A percentile compares a stretch with the other conserved stretches of the same genome.
Evolutionary conservation across 2,113 vertebrate species (phyloP).

Genomic region (Cricetomys ansorgei): DNA sequence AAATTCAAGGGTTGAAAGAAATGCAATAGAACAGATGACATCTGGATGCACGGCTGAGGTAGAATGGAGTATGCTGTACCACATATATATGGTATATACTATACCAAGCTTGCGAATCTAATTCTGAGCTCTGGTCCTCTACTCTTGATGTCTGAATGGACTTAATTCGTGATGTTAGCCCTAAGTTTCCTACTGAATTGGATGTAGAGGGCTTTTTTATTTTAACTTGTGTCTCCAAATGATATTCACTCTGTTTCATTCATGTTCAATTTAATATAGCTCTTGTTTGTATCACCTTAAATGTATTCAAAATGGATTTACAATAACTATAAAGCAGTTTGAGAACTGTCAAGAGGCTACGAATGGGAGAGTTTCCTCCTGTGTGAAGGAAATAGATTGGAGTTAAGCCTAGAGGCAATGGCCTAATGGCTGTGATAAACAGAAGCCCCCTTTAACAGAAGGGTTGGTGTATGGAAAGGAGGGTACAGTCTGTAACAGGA

Average conservation of each 20-base stretch:
- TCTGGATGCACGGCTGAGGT: neutral
- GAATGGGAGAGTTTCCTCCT: neutral
- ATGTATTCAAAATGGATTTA: conserved; percentile 25
- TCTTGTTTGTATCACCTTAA: conserved; percentile 41
- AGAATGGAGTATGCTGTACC: accelerated
- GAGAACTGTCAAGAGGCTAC: neutral
- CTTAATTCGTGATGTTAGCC: conserved; percentile 10
- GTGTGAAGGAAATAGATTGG: neutral
- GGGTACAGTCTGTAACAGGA: neutral
- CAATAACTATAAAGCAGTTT: conserved; percentile 22
- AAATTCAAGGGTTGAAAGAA: neutral
- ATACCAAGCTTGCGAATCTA: neutral
- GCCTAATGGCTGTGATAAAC: neutral
- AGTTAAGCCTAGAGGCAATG: neutral
- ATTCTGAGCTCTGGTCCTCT: neutral
- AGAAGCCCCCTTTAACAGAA: neutral
- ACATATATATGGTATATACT: too few species aligned
- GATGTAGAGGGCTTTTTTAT: neutral
- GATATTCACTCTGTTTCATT: conserved; percentile 27
- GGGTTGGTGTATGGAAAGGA: neutral
- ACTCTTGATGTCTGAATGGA: neutral
- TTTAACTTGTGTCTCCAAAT: conserved; percentile 8
- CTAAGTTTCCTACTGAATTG: neutral
- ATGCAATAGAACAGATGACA: neutral
- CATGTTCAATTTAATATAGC: neutral